Evolutionary conservation across 2,888 invertebrate species (phyloP).

Genomic region (Craniophora ligustri): DNA sequence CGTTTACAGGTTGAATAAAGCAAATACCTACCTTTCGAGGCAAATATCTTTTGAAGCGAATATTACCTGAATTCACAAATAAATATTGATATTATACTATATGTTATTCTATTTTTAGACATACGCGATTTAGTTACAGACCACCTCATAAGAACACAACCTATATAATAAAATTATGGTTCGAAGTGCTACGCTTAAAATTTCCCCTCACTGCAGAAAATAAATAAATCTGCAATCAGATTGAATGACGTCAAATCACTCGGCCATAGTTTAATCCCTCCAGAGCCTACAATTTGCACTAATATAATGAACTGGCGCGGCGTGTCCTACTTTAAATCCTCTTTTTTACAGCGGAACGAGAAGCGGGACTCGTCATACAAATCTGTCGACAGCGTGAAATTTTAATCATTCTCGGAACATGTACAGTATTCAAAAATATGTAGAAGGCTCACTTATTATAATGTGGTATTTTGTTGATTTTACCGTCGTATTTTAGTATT

Average conservation of each 20-base stretch:
- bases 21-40: too few relatives aligned
- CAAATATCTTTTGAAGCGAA: too few relatives aligned
- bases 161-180: too few relatives aligned
- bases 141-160: too few relatives aligned
- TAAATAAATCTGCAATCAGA: background rate
- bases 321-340: constrained; percentile 49
- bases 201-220: background rate
- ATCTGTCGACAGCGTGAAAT: constrained; percentile 46
- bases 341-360: constrained; percentile 43
- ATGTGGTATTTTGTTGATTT: background rate
- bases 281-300: constrained; percentile 37
- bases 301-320: constrained; percentile 40
- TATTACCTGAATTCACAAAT: too few relatives aligned
- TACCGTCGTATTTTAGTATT: too few relatives aligned
- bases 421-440: background rate
- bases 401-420: constrained; percentile 25
- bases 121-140: too few relatives aligned
- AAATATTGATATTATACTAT: too few relatives aligned
- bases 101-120: too few relatives aligned
- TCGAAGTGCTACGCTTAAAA: background rate
- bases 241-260: constrained; percentile 17
- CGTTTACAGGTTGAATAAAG: too few relatives aligned
- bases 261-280: background rate
- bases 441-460: constrained; percentile 14
- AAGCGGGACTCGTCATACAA: constrained; percentile 47